phyloP scores from a whole-genome alignment of 2,113 vertebrate species.

The Amblyornis subalaris region DNA sequence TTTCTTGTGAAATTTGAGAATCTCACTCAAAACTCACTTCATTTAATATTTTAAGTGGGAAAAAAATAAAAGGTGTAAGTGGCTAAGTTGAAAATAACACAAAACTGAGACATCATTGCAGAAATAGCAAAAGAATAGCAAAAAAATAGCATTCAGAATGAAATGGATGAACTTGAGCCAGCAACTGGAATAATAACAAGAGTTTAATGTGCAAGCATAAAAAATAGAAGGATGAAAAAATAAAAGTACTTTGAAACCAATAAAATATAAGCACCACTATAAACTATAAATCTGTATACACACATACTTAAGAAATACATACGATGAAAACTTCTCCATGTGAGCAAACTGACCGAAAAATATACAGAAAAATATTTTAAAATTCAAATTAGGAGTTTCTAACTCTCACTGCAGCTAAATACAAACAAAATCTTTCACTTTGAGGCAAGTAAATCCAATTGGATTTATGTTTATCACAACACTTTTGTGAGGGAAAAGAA shows the following conservation, averaged over 20 bases:
- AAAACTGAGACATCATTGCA: background rate
- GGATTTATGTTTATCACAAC: background rate
- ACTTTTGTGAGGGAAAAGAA: background rate
- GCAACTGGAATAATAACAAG: background rate
- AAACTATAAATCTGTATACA: background rate
- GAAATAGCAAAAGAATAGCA: background rate
- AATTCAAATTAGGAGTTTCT: background rate
- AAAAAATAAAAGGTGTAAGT: background rate
- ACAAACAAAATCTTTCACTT: background rate
- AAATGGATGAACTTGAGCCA: background rate
- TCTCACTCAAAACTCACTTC: background rate
- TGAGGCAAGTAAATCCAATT: background rate
- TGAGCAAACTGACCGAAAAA: background rate
- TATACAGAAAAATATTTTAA: background rate
- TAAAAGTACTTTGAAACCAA: background rate
- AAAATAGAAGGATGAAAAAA: background rate
- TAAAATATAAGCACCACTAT: background rate
- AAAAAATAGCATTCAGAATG: background rate
- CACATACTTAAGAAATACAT: background rate
- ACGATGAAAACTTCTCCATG: fast-evolving
- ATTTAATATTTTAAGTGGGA: background rate
- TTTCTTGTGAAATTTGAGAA: background rate
- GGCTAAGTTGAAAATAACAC: background rate
- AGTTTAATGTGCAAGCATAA: background rate
- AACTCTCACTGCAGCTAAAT: background rate